Evolutionary conservation across 2,888 invertebrate genomes (phyloP).

Genomic region (Eurytoma adleriae): DNA sequence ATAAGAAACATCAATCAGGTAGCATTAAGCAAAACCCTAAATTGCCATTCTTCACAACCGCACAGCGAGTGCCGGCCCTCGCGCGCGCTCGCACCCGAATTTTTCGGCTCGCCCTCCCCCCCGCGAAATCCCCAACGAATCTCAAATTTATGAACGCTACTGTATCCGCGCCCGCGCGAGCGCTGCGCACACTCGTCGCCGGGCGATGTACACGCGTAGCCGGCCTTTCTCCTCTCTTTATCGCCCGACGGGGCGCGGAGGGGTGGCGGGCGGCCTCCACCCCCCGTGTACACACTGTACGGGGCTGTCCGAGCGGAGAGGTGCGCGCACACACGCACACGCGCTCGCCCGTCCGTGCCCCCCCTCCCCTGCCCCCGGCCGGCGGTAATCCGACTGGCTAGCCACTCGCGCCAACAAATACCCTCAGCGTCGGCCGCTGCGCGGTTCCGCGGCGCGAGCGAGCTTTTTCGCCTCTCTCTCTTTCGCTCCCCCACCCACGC

Average conservation of each 20-base stretch:
- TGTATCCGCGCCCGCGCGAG: constrained; percentile 11
- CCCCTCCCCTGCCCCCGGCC: constrained; percentile 61
- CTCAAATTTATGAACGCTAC: constrained; percentile 40
- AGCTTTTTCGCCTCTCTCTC: constrained; percentile 55
- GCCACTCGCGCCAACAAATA: constrained; percentile 76
- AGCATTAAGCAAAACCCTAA: no score
- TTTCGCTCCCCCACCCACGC: constrained; percentile 38
- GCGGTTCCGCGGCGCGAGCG: constrained; percentile 54
- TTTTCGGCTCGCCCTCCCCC: background rate
- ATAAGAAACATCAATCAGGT: no score
- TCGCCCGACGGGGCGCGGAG: background rate
- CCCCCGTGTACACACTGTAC: background rate
- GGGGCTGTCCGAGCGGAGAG: constrained; percentile 1
- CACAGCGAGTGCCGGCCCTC: no score
- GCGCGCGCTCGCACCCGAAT: background rate
- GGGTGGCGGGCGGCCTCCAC: background rate
- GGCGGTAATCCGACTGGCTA: constrained; percentile 76
- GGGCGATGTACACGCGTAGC: background rate
- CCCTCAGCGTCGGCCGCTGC: constrained; percentile 73
- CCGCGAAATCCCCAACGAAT: background rate
- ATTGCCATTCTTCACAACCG: no score
- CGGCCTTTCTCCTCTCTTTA: constrained; percentile 36
- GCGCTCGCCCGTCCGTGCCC: background rate
- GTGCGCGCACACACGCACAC: constrained; percentile 14
- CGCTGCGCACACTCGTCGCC: background rate